Percentiles rank a stretch among this genome's conserved stretches.
Evolutionary conservation across 2,888 invertebrate genomes (phyloP).

Genomic region (Diarsia dahlii): DNA sequence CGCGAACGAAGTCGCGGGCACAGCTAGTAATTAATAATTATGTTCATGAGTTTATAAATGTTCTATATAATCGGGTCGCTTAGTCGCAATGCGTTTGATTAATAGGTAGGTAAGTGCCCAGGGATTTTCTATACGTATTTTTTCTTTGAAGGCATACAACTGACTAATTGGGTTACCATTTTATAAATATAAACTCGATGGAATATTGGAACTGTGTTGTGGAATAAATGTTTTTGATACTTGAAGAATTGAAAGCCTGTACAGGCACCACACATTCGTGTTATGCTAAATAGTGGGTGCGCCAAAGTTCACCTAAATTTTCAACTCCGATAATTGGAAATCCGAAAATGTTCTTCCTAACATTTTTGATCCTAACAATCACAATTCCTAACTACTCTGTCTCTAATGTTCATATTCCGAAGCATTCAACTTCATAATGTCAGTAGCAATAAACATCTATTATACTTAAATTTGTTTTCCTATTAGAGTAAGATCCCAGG

Average conservation of each 20-base stretch:
- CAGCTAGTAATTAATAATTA: slow-evolving; percentile 31
- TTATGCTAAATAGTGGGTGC: neutral
- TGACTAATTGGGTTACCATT: slow-evolving; percentile 11
- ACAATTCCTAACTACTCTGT: too few species aligned
- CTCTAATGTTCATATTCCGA: too few species aligned
- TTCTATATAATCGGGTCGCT: slow-evolving; percentile 26
- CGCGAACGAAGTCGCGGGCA: too few species aligned
- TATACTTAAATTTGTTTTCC: too few species aligned
- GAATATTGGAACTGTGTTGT: neutral
- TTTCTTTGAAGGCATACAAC: slow-evolving; percentile 19
- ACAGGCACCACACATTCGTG: neutral
- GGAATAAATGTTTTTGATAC: neutral
- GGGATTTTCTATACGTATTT: slow-evolving; percentile 4
- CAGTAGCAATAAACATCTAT: too few species aligned
- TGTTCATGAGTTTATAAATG: slow-evolving; percentile 39
- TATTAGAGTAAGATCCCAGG: too few species aligned
- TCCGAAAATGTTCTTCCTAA: too few species aligned
- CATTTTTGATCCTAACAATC: too few species aligned
- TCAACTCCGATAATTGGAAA: too few species aligned
- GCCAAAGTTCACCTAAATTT: too few species aligned
- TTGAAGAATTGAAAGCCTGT: neutral
- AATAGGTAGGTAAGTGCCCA: slow-evolving; percentile 3
- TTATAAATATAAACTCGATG: neutral
- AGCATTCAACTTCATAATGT: too few species aligned
- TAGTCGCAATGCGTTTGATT: slow-evolving; percentile 19